A percentile compares a stretch with the other conserved stretches of the same genome.
Conservation (phyloP, 2,797 vertebrate genomes). For the Tinamus major region DNA sequence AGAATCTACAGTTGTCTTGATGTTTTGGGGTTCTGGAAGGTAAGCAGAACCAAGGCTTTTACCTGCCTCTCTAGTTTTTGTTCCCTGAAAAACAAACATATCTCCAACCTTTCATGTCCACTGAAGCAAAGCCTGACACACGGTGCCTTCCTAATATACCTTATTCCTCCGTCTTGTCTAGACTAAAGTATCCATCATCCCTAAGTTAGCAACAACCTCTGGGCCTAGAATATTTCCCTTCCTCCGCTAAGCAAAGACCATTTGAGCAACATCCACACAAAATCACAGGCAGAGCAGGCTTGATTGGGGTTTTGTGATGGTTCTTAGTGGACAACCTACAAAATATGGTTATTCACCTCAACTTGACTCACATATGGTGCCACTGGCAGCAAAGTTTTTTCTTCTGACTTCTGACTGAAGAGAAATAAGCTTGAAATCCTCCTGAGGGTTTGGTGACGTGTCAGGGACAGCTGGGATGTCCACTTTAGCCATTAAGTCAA, state of each 20-base stretch:
- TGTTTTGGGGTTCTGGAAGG: not conserved
- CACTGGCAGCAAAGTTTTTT: not conserved
- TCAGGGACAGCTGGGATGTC: not conserved
- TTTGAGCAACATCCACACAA: not conserved
- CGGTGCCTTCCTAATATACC: too few relatives aligned
- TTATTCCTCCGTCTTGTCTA: too few relatives aligned
- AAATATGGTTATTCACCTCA: not conserved
- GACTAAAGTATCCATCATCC: too few relatives aligned
- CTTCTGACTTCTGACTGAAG: not conserved
- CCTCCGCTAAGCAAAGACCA: too few relatives aligned
- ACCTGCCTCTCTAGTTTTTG: too few relatives aligned
- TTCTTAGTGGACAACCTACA: not conserved
- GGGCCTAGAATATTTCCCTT: too few relatives aligned
- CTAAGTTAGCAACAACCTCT: too few relatives aligned
- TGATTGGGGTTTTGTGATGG: not conserved
- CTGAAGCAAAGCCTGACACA: too few relatives aligned
- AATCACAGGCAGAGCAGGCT: not conserved
- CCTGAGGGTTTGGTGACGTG: not conserved
- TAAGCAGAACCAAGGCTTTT: not conserved
- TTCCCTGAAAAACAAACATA: too few relatives aligned
- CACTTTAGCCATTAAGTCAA: not conserved
- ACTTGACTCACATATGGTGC: not conserved
- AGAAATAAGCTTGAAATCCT: not conserved
- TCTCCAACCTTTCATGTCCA: too few relatives aligned
- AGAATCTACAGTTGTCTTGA: not conserved